phyloP scores from a whole-genome alignment of 1,140 invertebrate genomes.

The Hylyphantes graminicola region DNA sequence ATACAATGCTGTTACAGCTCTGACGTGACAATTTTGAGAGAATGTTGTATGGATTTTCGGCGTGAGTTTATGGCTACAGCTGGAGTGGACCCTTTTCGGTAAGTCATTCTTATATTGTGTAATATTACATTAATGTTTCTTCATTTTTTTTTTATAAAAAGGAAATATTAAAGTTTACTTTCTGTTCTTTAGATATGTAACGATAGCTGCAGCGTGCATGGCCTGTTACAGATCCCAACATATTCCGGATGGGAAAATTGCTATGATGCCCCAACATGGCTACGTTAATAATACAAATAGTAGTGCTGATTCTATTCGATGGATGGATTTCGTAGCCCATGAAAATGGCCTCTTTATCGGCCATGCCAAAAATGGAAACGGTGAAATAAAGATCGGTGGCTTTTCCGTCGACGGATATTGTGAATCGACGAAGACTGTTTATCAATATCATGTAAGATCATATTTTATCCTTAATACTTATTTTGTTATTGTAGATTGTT shows the following conservation, averaged over 20 bases:
- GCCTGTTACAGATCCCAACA: neutral
- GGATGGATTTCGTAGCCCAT: constrained; percentile 40
- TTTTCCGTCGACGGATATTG: constrained; percentile 7
- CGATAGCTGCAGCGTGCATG: neutral
- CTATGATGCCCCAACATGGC: neutral
- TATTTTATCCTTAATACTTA: too few species aligned
- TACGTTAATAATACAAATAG: neutral
- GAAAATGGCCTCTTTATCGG: constrained; percentile 14
- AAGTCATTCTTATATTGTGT: too few species aligned
- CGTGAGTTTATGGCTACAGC: too few species aligned
- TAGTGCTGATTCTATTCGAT: neutral
- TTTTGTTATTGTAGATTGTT: too few species aligned
- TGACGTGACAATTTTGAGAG: too few species aligned
- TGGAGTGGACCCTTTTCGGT: too few species aligned
- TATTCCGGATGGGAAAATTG: neutral
- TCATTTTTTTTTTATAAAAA: too few species aligned
- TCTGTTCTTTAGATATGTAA: neutral
- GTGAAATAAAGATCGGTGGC: neutral
- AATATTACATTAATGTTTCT: too few species aligned
- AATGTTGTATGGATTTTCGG: too few species aligned
- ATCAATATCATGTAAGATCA: neutral
- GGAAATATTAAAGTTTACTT: neutral
- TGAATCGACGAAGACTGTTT: neutral
- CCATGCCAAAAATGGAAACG: constrained; percentile 10
- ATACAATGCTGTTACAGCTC: too few species aligned